A percentile compares a stretch with the other conserved stretches of the same genome.
Evolutionary conservation across 2,888 invertebrate genomes (phyloP).

Genomic region (Oxytorus armatus): DNA sequence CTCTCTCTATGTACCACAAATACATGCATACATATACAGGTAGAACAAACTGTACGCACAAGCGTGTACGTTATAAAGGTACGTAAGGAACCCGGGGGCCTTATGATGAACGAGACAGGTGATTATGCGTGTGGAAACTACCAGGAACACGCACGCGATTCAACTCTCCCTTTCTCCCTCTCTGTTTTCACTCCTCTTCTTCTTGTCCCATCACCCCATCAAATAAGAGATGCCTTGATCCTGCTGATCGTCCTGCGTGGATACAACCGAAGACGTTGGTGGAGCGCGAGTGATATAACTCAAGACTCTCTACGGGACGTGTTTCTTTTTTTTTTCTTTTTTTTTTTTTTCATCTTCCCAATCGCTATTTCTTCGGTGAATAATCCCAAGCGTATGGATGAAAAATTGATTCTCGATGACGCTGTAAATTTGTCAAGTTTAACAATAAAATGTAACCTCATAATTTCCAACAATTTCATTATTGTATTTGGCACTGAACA

Average conservation of each 20-base stretch:
- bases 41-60: constrained; percentile 40
- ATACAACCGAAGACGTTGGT: constrained; percentile 35
- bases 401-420: constrained; percentile 42
- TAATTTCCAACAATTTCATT: no score
- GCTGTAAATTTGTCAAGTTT: neutral
- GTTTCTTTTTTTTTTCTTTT: constrained; percentile 31
- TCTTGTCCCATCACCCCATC: constrained; percentile 49
- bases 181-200: constrained; percentile 27
- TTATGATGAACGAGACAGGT: constrained; percentile 84
- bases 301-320: constrained; percentile 40
- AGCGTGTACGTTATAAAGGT: constrained; percentile 49
- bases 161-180: constrained; percentile 57
- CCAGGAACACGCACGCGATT: constrained; percentile 73
- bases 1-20: constrained; percentile 17
- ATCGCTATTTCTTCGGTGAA: constrained; percentile 3
- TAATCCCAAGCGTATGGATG: neutral
- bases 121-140: constrained; percentile 83
- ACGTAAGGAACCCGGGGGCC: constrained; percentile 65
- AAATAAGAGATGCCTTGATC: constrained; percentile 64
- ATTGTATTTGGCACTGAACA: no score
- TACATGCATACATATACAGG: constrained; percentile 9
- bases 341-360: neutral
- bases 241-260: constrained; percentile 53
- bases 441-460: neutral
- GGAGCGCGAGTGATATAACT: constrained; percentile 38